Conservation (phyloP, 2,113 vertebrate genomes). For the Poeciliopsis prolifica region DNA sequence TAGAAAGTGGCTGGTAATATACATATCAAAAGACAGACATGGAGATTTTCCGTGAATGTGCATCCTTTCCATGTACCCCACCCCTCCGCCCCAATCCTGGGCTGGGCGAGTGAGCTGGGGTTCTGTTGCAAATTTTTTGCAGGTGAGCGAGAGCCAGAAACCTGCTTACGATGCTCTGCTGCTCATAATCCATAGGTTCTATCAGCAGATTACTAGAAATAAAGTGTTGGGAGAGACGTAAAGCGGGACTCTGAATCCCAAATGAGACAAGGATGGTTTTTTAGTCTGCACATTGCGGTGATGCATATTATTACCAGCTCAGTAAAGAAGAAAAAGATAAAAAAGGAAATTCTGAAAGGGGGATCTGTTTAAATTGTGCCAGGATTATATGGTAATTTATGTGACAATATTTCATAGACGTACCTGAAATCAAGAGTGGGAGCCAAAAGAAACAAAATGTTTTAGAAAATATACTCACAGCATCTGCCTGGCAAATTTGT, state of each 20-base stretch:
- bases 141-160: conserved; percentile 78
- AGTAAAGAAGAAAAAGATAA: conserved; percentile 53
- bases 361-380: conserved; percentile 46
- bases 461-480: conserved; percentile 14
- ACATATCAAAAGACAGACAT: conserved; percentile 80
- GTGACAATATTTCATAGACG: conserved; percentile 35
- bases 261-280: conserved; percentile 72
- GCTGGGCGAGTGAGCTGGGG: conserved; percentile 52
- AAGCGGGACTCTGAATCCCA: conserved; percentile 71
- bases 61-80: conserved; percentile 62
- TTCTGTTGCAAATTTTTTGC: conserved; percentile 67
- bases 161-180: conserved; percentile 72
- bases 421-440: not conserved
- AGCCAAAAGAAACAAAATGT: not conserved
- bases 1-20: conserved; percentile 78
- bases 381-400: conserved; percentile 42
- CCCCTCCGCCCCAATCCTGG: conserved; percentile 16
- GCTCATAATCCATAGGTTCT: conserved; percentile 80
- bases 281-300: conserved; percentile 55
- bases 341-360: conserved; percentile 4
- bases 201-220: conserved; percentile 80
- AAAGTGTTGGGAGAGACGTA: conserved; percentile 73
- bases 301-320: conserved; percentile 63
- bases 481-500: conserved; percentile 30
- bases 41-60: conserved; percentile 74